Base-by-base conservation (phyloP, 1,140 invertebrate genomes). In the Brachionus rubens region DNA sequence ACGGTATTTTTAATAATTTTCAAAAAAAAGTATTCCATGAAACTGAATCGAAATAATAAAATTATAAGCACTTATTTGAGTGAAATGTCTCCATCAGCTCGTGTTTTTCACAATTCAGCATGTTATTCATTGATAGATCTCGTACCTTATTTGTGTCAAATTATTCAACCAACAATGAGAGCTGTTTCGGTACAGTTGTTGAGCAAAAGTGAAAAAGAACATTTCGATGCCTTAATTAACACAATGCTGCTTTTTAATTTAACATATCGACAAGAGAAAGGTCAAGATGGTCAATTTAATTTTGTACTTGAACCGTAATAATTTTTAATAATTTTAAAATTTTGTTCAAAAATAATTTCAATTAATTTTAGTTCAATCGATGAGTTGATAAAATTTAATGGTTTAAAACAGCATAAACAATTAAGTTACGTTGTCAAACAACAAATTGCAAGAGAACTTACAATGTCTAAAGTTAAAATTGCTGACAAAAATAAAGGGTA, bases 231-330 rank as follows among this genome's bases (percentile, higher is more conserved):
- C 24, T 88, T 93, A n/a, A 89, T 96, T 1, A 86, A 89, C 72
- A 87, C 91, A 0, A 92, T 97, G 91, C 88, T 94, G 40, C 90
- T 92, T 81, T 92, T 94, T 82, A 93, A 92, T 77, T 84, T 98
- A 62, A 90, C 89, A 21, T 94, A 93, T 83, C 86, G 89, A 1
- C 94, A 96, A 84, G 89, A 92, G 72, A 89, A 90, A 52, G 87
- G 86, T 4, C 43, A 70, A 12, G 92, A 95, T 78, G 92, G 92
- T 52, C 88, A 87, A 46, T 95, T 93, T 83, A 86, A 87, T 3
- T 95, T 91, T 81, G 85, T 89, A 48, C 82, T 96, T 2, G 93
- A 96, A 82, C 92, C 92, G 82, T 92, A 89, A 87, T 88, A 88
- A 16, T 1, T 36, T 68, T 26, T n/a, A n/a, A n/a, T n/a, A n/a